These are phyloP conservation scores for Bombyx mandarina DNA, from an alignment of 1,140 invertebrate species.

Conservation along the genomic window DNA sequence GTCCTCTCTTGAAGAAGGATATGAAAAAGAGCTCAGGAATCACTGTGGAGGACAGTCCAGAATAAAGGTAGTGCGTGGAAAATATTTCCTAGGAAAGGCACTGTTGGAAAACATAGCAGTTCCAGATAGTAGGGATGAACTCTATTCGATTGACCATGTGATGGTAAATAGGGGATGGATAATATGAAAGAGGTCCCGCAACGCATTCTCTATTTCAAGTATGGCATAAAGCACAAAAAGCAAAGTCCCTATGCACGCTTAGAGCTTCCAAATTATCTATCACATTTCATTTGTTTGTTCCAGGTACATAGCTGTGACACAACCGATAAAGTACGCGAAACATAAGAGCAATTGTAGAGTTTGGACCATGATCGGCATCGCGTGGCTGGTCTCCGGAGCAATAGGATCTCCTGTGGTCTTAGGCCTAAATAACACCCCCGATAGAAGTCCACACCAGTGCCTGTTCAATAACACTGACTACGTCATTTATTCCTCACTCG, in stretches of 20 bases:
- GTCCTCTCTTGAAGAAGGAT: too few relatives aligned
- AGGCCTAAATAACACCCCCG: conserved; percentile 91
- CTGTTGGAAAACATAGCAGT: too few relatives aligned
- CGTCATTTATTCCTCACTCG: conserved; percentile 96
- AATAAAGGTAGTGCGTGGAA: too few relatives aligned
- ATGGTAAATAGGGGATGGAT: too few relatives aligned
- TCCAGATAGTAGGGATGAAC: too few relatives aligned
- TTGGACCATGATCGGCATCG: conserved; percentile 93
- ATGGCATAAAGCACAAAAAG: not conserved
- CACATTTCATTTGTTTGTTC: conserved; percentile 20
- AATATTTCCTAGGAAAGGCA: too few relatives aligned
- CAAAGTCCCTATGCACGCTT: too few relatives aligned
- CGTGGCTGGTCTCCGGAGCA: conserved; percentile 95
- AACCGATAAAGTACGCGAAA: conserved; percentile 98
- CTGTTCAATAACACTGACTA: conserved; percentile 98
- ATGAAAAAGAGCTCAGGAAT: too few relatives aligned
- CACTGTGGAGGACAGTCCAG: too few relatives aligned
- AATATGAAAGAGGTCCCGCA: too few relatives aligned
- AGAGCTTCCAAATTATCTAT: not conserved
- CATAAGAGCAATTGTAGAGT: conserved; percentile 97
- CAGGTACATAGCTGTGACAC: conserved; percentile 99
- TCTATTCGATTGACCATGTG: too few relatives aligned
- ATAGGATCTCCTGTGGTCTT: conserved; percentile 98
- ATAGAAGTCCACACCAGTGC: conserved; percentile 84
- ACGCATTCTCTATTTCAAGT: too few relatives aligned